Conservation (phyloP, 2,888 invertebrate species). For the Synergus japonicus region DNA sequence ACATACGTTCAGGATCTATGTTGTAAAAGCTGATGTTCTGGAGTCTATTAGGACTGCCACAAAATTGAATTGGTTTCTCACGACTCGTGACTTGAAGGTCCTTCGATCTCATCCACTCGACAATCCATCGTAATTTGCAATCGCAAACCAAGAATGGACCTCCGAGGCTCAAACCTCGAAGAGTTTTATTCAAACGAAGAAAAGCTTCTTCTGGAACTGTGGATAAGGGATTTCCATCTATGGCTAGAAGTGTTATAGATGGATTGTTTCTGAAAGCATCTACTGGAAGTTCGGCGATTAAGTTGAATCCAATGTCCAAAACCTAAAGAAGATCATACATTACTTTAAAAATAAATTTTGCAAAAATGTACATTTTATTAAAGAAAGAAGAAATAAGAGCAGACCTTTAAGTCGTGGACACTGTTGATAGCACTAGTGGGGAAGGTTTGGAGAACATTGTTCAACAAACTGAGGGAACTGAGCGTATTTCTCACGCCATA, state of each 20-base stretch:
- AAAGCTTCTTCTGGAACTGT: constrained; percentile 90
- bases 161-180: constrained; percentile 91
- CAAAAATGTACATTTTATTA: not conserved
- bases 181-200: constrained; percentile 87
- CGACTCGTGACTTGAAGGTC: constrained; percentile 95
- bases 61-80: constrained; percentile 95
- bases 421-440: constrained; percentile 89
- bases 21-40: constrained; percentile 92
- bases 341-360: not conserved
- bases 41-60: constrained; percentile 89
- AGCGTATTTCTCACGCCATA: constrained; percentile 88
- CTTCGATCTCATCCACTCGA: constrained; percentile 92
- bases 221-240: constrained; percentile 93
- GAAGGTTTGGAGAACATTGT: constrained; percentile 92
- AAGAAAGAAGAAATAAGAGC: constrained; percentile 57
- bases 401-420: constrained; percentile 86
- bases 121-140: constrained; percentile 92
- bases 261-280: constrained; percentile 90
- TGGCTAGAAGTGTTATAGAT: constrained; percentile 90
- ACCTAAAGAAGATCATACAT: constrained; percentile 78
- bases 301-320: constrained; percentile 94
- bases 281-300: constrained; percentile 88
- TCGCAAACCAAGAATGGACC: constrained; percentile 93
- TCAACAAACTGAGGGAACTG: constrained; percentile 92
- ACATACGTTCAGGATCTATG: constrained; percentile 86